A percentile compares a stretch with the other conserved stretches of the same genome.
Evolutionary conservation across 2,797 vertebrate species (phyloP).

Genomic region (Hemibagrus guttatus): DNA sequence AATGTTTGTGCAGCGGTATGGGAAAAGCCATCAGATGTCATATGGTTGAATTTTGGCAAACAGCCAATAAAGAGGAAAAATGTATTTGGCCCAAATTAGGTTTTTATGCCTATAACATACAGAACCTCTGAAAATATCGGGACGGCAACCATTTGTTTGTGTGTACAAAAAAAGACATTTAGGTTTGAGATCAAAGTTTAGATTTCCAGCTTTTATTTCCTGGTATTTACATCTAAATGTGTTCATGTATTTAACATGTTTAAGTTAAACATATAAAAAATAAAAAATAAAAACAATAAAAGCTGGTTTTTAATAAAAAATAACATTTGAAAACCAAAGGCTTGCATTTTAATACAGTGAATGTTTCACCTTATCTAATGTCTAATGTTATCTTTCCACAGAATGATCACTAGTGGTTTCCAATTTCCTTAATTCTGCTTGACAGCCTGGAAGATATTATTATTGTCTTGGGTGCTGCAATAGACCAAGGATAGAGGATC

Average conservation of each 20-base stretch:
- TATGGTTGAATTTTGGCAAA: not conserved
- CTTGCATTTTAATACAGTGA: not conserved
- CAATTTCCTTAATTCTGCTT: slow-evolving; percentile 21
- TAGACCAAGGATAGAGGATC: slow-evolving; percentile 20
- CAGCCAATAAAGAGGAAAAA: not conserved
- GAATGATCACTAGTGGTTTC: slow-evolving; percentile 15
- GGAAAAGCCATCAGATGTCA: not conserved
- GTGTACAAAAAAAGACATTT: too few relatives aligned
- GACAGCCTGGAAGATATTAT: slow-evolving; percentile 38
- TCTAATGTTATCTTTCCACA: not conserved
- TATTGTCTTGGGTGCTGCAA: slow-evolving; percentile 21
- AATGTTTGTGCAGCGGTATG: not conserved
- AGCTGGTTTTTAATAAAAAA: too few relatives aligned
- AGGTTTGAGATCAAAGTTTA: too few relatives aligned
- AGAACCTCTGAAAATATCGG: too few relatives aligned
- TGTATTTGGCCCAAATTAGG: not conserved
- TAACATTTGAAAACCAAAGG: not conserved
- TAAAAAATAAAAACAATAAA: too few relatives aligned
- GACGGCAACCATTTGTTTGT: too few relatives aligned
- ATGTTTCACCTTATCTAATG: not conserved
- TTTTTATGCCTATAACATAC: not conserved
- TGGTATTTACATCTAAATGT: too few relatives aligned
- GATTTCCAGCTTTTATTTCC: too few relatives aligned
- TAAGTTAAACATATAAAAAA: too few relatives aligned
- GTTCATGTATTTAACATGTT: too few relatives aligned